Evolutionary conservation across 2,113 vertebrate genomes (phyloP).

Genomic region (Burhinus bistriatus): DNA sequence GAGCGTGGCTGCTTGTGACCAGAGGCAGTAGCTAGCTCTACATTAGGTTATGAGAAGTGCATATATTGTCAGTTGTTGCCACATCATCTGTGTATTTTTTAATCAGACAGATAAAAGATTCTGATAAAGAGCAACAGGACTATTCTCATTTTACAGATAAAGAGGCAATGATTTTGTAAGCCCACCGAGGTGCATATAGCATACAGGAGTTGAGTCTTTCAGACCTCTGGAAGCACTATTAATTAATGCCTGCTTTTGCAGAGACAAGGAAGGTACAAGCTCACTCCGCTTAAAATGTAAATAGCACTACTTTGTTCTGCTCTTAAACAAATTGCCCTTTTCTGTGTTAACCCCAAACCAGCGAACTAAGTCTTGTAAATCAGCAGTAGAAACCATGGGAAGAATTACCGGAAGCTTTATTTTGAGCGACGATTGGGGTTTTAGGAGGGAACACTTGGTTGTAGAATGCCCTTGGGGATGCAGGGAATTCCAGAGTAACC

Average conservation of each 20-base stretch:
- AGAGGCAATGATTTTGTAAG: background rate
- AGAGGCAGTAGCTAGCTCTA: background rate
- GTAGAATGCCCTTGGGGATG: background rate
- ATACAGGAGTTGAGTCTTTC: background rate
- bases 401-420: background rate
- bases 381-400: background rate
- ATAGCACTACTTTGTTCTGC: background rate
- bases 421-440: background rate
- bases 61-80: background rate
- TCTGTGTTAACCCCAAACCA: background rate
- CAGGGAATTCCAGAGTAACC: background rate
- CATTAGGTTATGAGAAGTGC: rapidly evolving
- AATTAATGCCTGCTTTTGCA: background rate
- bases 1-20: background rate
- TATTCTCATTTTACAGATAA: background rate
- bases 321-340: background rate
- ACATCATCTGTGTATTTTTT: background rate
- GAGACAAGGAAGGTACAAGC: background rate
- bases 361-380: background rate
- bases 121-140: background rate
- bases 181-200: background rate
- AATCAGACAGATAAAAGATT: background rate
- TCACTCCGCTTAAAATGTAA: background rate
- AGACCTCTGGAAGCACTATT: background rate
- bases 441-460: background rate